Conservation (phyloP, 2,888 invertebrate species). For the Mythimna loreyi region DNA sequence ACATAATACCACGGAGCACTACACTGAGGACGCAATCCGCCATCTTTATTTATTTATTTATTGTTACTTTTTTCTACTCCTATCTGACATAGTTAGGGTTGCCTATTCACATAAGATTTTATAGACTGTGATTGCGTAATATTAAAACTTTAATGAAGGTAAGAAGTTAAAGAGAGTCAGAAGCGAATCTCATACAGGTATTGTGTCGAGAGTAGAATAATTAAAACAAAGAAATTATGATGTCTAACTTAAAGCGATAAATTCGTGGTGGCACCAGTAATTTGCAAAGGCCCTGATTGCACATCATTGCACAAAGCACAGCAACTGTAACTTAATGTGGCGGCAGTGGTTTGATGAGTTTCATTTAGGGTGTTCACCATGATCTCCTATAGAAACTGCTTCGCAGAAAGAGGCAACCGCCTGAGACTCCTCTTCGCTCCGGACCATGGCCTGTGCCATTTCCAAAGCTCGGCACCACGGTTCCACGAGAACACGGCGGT, state of each 20-base stretch:
- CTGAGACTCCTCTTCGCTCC: too few relatives aligned
- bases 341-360: too few relatives aligned
- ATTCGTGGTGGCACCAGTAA: neutral
- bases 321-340: too few relatives aligned
- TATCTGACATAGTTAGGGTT: constrained; percentile 44
- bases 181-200: neutral
- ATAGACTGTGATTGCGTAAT: neutral
- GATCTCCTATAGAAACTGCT: too few relatives aligned
- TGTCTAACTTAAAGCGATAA: neutral
- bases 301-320: too few relatives aligned
- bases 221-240: neutral
- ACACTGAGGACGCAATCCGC: constrained; percentile 68
- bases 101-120: constrained; percentile 28
- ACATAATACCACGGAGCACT: constrained; percentile 56
- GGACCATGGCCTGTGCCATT: too few relatives aligned
- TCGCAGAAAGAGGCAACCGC: too few relatives aligned
- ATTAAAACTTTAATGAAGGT: neutral
- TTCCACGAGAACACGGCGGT: too few relatives aligned
- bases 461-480: too few relatives aligned
- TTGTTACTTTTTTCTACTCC: constrained; percentile 50
- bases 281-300: neutral
- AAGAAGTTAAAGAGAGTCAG: neutral
- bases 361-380: too few relatives aligned
- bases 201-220: neutral
- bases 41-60: constrained; percentile 76